Evolutionary conservation across 2,113 vertebrate species (phyloP), one percentile per base, ranked within the genome.

Genomic region (Tragulus kanchil): DNA sequence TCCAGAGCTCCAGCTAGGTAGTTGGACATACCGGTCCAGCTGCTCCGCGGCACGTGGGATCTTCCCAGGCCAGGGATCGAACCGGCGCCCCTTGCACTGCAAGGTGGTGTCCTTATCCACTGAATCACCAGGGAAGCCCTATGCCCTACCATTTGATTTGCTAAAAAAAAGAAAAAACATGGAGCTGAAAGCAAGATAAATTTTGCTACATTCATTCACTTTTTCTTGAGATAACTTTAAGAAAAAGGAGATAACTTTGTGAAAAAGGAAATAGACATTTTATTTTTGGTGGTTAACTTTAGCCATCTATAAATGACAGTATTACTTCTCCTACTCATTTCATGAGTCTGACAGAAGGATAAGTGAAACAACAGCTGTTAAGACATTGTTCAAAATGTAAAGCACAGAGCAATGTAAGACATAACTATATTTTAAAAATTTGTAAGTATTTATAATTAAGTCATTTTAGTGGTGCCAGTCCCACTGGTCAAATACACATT

Each of bases 211-310:
- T 45, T 56, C 19, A 78, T 82, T 77, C 48, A 50, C 73, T 73
- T 42, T 77, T 77, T 77, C 73, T 77, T 77, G 73, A 78, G 26
- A 50, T 31, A 45, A 45, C 69, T 73, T 73, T 42, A 52, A 58
- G 58, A 59, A 59, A 59, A 19, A 36, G 36, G 36, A 36, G 36
- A 36, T 36, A 36, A 36, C 36, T 36, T 36, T 36, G 36, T 36
- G 23, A 73, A 73, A 87, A 93, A 92, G 31, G 52, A 6, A 8
- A 64, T 28, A 11, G n/a, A 42, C 36, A 54, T 26, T 75, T 13
- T 54, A 83, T 48, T 97, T 93, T 61, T 94, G 48, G 36, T 86
- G 17, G 45, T 93, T 85, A 31, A 96, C 21, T 73, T 93, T 59
- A 86, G 54, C 45, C 21, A 92, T 71, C 15, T 85, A 56, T 64